Conservation (phyloP, 2,888 invertebrate genomes). For the Nysson spinosus region DNA sequence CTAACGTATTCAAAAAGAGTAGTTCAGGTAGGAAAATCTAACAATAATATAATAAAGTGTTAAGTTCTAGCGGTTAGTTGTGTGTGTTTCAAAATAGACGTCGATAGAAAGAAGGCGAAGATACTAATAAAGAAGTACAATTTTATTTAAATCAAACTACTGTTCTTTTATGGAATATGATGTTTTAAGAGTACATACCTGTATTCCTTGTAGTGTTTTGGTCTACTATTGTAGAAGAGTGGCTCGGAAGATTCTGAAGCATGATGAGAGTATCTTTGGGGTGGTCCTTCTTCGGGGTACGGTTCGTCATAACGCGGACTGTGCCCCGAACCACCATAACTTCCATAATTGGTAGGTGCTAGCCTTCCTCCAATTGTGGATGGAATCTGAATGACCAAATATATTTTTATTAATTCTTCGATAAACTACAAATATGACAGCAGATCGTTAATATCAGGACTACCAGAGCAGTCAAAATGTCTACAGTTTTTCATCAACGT, state of each 20-base stretch:
- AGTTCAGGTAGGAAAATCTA: too few relatives aligned
- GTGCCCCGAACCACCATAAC: slow-evolving; percentile 76
- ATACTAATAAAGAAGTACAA: not conserved
- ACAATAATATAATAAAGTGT: too few relatives aligned
- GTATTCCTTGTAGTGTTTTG: slow-evolving; percentile 83
- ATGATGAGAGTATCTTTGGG: slow-evolving; percentile 69
- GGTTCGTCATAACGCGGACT: slow-evolving; percentile 74
- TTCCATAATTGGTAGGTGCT: slow-evolving; percentile 69
- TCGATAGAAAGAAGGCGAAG: not conserved
- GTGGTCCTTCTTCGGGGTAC: slow-evolving; percentile 70
- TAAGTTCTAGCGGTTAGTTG: too few relatives aligned
- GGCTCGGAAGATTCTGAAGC: slow-evolving; percentile 82
- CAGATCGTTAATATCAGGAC: too few relatives aligned
- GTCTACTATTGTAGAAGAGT: slow-evolving; percentile 93
- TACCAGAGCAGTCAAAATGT: too few relatives aligned
- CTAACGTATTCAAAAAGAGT: too few relatives aligned
- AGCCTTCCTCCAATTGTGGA: slow-evolving; percentile 63
- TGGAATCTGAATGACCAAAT: slow-evolving; percentile 65
- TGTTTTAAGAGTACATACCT: slow-evolving; percentile 62
- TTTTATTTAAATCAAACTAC: too few relatives aligned
- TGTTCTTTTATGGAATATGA: slow-evolving; percentile 4
- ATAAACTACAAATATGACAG: too few relatives aligned
- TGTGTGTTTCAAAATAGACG: too few relatives aligned
- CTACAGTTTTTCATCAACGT: too few relatives aligned
- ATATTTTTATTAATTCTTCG: not conserved